Percentiles rank a stretch among this genome's conserved stretches.
Conservation (phyloP, 2,888 invertebrate genomes). For the Ormyrus pomaceus region DNA sequence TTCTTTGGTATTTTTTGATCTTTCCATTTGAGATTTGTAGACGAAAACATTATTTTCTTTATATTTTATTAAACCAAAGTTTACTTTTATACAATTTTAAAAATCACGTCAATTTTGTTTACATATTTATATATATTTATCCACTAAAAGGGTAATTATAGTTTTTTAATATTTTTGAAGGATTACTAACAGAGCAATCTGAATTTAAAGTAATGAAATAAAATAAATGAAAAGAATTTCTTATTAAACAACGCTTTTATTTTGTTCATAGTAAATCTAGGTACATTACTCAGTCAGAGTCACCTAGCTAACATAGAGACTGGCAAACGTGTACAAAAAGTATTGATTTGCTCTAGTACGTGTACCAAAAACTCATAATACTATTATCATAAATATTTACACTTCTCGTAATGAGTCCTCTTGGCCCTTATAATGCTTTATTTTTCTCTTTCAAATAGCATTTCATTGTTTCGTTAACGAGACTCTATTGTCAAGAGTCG, state of each 20-base stretch:
- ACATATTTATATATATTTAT: no score
- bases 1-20: conserved; percentile 8
- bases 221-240: conserved; percentile 9
- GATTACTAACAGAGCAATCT: no score
- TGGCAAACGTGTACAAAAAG: conserved; percentile 62
- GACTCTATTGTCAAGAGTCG: conserved; percentile 6
- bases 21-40: conserved; percentile 1
- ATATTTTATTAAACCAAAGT: no score
- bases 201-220: conserved; percentile 1
- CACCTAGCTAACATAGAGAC: conserved; percentile 60
- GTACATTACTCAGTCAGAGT: conserved; percentile 67
- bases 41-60: no score
- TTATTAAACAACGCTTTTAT: conserved; percentile 57
- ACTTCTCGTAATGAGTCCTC: conserved; percentile 40
- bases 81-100: no score
- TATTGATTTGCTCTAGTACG: conserved; percentile 57
- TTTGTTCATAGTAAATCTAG: conserved; percentile 58
- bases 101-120: no score
- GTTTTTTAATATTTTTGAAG: no score
- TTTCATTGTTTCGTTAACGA: neutral
- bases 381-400: conserved; percentile 64
- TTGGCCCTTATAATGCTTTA: neutral
- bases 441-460: conserved; percentile 12
- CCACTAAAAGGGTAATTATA: no score
- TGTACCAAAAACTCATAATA: conserved; percentile 63